Evolutionary conservation across 37 sponge, comb jelly and placozoan genomes (phyloP), one percentile per base, ranked within the genome.

Genomic region (Ianthella basta): DNA sequence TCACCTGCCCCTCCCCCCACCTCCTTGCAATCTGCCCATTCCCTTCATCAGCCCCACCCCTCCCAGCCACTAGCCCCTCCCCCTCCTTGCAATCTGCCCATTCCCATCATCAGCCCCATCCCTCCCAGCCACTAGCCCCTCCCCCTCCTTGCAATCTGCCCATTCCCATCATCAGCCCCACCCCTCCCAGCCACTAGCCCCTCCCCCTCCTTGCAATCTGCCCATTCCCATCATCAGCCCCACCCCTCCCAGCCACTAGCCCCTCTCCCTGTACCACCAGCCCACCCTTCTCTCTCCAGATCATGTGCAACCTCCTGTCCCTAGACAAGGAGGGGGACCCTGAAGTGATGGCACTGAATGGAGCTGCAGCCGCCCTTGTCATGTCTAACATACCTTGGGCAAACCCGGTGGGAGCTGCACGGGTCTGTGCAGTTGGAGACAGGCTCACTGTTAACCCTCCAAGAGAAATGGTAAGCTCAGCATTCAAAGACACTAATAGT

Each of bases 341-440:
- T 10, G 91, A 88, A 19, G 64, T 95, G 18, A 20, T 88, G 54
- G 68, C 73, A 23, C 82, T 95, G 34, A 92, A 92, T 82, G 96
- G 94, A 37, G 93, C 96, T 12, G 84, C 93, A 56, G 96, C 96
- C 55, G 91, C 96, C 0, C 88, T 95, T 0, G 33, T 66, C 19
- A 53, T 95, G 60, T 92, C 96, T 0, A 84, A 88, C 79, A 92
- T 92, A 3, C 96, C 96, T 0, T 92, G 96, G 87, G 84, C 73
- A 54, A 88, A 86, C 13, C 94, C 94, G 16, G 59, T 91, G 14
- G 94, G 94, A 12, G 93, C 93, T 61, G 93, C 87, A 13, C 79
- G 93, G 20, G 84, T 95, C 19, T 88, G 91, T 16, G 24, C 75
- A 55, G 33, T 87, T 29, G 86, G 81, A 19, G 80, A 65, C 35